phyloP scores from a whole-genome alignment of 1,140 invertebrate species.

The Rhagoletis zephyria region DNA sequence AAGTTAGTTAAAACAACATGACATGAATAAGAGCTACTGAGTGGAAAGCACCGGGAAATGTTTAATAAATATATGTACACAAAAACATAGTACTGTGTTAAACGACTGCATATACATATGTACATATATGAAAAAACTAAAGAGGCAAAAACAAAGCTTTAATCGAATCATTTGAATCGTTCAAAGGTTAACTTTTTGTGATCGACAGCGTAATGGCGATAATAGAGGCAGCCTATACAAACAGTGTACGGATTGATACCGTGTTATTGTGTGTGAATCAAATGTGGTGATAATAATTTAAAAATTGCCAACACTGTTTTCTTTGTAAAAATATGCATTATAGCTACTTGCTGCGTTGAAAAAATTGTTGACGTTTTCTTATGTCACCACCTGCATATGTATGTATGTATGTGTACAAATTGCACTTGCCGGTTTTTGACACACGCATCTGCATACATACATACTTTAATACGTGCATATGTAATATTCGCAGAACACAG shows the following conservation, averaged over 20 bases:
- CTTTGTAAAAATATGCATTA: background rate
- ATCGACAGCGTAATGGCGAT: constrained; percentile 43
- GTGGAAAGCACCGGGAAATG: background rate
- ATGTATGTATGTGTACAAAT: background rate
- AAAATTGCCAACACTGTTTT: constrained; percentile 3
- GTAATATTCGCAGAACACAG: too few relatives aligned
- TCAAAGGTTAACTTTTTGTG: constrained; percentile 52
- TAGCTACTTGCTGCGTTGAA: background rate
- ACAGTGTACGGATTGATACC: constrained; percentile 1
- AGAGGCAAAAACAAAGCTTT: constrained; percentile 17
- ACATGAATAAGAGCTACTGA: background rate
- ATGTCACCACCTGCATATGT: too few relatives aligned
- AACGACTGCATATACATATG: background rate
- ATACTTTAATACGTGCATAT: background rate
- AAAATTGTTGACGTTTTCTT: background rate
- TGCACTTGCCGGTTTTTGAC: background rate
- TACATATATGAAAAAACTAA: background rate
- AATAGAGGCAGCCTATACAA: constrained; percentile 27
- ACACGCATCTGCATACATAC: background rate
- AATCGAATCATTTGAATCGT: constrained; percentile 38
- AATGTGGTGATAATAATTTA: background rate
- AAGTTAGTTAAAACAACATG: background rate
- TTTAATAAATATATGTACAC: background rate
- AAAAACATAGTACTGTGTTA: background rate
- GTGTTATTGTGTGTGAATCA: constrained; percentile 13